Percentiles rank a stretch among this genome's conserved stretches.
phyloP scores from a whole-genome alignment of 2,797 vertebrate species.

The Notolabrus celidotus region DNA sequence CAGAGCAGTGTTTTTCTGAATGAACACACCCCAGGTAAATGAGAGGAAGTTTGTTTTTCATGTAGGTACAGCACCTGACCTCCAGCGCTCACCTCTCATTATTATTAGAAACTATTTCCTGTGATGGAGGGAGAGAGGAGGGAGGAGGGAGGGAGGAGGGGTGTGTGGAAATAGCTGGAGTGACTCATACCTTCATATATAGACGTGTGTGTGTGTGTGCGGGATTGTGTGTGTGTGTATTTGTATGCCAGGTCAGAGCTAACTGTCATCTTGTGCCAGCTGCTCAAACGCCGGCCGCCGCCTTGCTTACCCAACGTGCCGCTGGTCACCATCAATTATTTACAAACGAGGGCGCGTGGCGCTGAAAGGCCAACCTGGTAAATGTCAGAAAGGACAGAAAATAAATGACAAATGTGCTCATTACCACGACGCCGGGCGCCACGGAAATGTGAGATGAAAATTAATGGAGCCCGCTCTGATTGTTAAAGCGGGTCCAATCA shows the following conservation, averaged over 20 bases:
- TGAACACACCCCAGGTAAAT: constrained; percentile 11
- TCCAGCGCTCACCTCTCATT: constrained; percentile 40
- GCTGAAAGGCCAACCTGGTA: constrained; percentile 73
- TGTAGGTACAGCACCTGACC: constrained; percentile 31
- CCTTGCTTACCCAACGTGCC: constrained; percentile 50
- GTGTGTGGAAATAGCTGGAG: constrained; percentile 38
- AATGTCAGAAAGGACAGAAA: constrained; percentile 83
- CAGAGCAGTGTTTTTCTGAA: background rate
- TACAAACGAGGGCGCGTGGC: constrained; percentile 61
- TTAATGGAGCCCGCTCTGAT: constrained; percentile 33
- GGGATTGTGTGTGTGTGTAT: constrained; percentile 23
- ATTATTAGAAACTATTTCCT: constrained; percentile 78
- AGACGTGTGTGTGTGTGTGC: background rate
- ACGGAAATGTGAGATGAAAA: constrained; percentile 60
- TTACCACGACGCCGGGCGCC: constrained; percentile 51
- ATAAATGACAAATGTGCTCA: constrained; percentile 76
- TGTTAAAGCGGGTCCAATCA: background rate
- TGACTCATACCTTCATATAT: constrained; percentile 58
- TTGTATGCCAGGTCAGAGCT: constrained; percentile 44
- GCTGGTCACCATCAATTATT: constrained; percentile 79
- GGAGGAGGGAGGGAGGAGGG: background rate
- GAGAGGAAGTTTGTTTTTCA: constrained; percentile 30
- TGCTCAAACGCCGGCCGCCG: constrained; percentile 56
- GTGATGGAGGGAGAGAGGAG: constrained; percentile 27
- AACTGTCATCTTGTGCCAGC: constrained; percentile 51